Evolutionary conservation across 1,140 invertebrate genomes (phyloP).

Genomic region (Micrasema minimum): DNA sequence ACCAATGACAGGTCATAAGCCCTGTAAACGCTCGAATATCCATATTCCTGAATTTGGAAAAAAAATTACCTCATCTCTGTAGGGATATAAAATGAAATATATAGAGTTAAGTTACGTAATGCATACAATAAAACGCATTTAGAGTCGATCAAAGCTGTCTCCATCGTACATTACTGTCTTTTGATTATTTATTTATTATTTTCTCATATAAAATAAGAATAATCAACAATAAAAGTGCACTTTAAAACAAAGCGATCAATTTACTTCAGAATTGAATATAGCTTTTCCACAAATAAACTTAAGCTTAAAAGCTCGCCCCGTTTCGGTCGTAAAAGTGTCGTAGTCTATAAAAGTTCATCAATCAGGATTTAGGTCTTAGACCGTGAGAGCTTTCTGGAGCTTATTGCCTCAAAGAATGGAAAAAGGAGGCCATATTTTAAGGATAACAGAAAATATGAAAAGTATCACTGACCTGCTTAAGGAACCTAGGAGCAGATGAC

Average conservation of each 20-base stretch:
- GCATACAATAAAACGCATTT: too few species aligned
- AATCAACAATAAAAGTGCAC: not conserved
- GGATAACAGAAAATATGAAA: slow-evolving; percentile 28
- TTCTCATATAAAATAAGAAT: too few species aligned
- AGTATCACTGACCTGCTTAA: slow-evolving; percentile 8
- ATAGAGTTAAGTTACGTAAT: too few species aligned
- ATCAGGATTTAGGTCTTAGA: slow-evolving; percentile 26
- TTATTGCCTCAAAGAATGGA: slow-evolving; percentile 24
- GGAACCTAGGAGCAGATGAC: not conserved
- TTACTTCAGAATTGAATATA: slow-evolving; percentile 11
- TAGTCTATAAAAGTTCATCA: slow-evolving; percentile 33
- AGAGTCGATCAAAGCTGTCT: too few species aligned
- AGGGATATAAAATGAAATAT: too few species aligned
- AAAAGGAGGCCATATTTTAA: slow-evolving; percentile 15
- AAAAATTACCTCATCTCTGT: too few species aligned
- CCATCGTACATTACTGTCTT: too few species aligned
- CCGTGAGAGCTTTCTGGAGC: slow-evolving; percentile 9
- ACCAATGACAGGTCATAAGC: too few species aligned
- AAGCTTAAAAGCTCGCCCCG: slow-evolving; percentile 5
- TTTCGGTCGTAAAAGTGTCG: slow-evolving; percentile 24
- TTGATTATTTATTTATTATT: too few species aligned
- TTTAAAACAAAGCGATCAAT: slow-evolving; percentile 1
- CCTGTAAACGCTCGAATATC: too few species aligned
- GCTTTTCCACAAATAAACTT: slow-evolving; percentile 7
- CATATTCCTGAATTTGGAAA: too few species aligned